These are phyloP conservation scores for Helleia helle DNA, from an alignment of 2,888 invertebrate species.

Conservation along the genomic window DNA sequence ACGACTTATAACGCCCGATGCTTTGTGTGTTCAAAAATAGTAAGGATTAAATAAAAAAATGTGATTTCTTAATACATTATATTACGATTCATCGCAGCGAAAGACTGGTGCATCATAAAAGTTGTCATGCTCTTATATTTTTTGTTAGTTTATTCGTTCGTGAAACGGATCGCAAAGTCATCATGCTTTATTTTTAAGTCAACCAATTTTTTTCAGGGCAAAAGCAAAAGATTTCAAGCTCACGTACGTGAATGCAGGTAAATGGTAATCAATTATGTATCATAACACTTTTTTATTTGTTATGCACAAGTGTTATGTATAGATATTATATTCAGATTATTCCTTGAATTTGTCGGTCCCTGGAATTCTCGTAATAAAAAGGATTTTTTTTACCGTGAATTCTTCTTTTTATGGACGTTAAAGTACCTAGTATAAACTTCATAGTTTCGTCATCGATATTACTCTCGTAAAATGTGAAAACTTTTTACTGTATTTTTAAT, in stretches of 20 bases:
- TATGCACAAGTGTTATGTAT: not conserved
- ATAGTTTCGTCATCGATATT: too few species aligned
- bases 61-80: not conserved
- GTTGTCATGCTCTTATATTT: slow-evolving; percentile 2
- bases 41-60: slow-evolving; percentile 10
- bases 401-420: too few species aligned
- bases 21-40: slow-evolving; percentile 5
- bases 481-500: too few species aligned
- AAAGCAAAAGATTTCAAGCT: not conserved
- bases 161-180: not conserved
- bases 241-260: not conserved
- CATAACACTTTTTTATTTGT: not conserved
- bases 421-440: too few species aligned
- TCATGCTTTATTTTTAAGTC: not conserved
- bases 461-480: too few species aligned
- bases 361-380: too few species aligned
- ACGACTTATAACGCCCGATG: not conserved
- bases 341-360: too few species aligned
- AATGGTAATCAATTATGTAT: too few species aligned
- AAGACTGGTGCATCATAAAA: slow-evolving; percentile 5
- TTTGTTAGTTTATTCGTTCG: not conserved
- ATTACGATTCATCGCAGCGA: not conserved
- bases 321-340: too few species aligned
- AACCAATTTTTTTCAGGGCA: not conserved
- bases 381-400: too few species aligned